Conservation (phyloP, 2,888 invertebrate species). For the Latrodectus elegans region DNA sequence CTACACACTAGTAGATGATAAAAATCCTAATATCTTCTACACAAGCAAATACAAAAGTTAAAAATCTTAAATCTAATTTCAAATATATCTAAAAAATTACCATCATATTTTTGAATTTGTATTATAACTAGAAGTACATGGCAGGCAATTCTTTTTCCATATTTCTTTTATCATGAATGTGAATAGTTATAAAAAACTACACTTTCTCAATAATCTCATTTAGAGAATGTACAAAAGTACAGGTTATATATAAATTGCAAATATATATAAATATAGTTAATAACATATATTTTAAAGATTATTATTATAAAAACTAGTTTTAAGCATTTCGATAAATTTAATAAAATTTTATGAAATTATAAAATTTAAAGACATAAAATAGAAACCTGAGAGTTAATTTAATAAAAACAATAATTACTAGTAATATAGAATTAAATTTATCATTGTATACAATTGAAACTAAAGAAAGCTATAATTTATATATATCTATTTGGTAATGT, state of each 20-base stretch:
- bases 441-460: too few species aligned
- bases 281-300: too few species aligned
- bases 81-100: constrained; percentile 45
- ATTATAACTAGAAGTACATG: constrained; percentile 48
- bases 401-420: too few species aligned
- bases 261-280: too few species aligned
- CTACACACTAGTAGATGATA: constrained; percentile 41
- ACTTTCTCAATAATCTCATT: constrained; percentile 14
- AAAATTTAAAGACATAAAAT: too few species aligned
- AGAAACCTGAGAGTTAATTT: too few species aligned
- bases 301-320: too few species aligned
- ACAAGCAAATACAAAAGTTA: constrained; percentile 62
- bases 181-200: constrained; percentile 22
- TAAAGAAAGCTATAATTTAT: too few species aligned
- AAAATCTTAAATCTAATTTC: constrained; percentile 48
- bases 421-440: too few species aligned
- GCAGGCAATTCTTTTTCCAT: constrained; percentile 37
- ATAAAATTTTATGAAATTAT: too few species aligned
- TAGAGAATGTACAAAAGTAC: constrained; percentile 33
- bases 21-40: constrained; percentile 45
- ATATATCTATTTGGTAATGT: too few species aligned
- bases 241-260: constrained; percentile 22
- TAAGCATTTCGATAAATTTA: too few species aligned
- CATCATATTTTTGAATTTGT: constrained; percentile 7
- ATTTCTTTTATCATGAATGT: constrained; percentile 34